Evolutionary conservation across 2,797 vertebrate species (phyloP), one percentile per base, ranked within the genome.

Genomic region (Chelmon rostratus): DNA sequence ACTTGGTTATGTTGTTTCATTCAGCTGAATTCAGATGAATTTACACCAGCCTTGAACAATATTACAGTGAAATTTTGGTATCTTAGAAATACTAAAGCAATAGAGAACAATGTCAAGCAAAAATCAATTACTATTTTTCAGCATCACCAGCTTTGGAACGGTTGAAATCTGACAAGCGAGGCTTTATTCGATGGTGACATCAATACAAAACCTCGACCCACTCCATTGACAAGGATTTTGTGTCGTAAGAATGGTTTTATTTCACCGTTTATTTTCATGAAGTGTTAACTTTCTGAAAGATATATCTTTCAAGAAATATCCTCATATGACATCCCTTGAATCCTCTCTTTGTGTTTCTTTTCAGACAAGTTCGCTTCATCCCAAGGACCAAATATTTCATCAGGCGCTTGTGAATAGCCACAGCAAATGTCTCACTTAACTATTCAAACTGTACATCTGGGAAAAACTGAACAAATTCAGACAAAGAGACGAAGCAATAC

Each of bases 371-470:
- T 72, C 6, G 10, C 44, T 64, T 65, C 25, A 63, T 61, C 13
- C 44, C 57, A 87, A 79, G 57, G 68, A 81, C 63, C 58, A 62
- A 82, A 69, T 69, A 61, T 66, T 87, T 69, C 13, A 53, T 58
- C 49, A 42, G 23, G 59, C 15, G n/a, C 9, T 42, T 78, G n/a
- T 88, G 76, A 88, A 82, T 59, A 74, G 40, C 21, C 18, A 3
- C 75, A 63, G 37, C 19, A 31, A 40, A 16, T 25, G 19, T 52
- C n/a, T 77, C 44, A 53, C 42, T 52, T 13, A 33, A 52, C 64
- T 42, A 62, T 79, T 81, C 28, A 77, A 11, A 68, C 18, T 37
- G 35, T 37, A 49, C 31, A 15, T 64, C 52, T 58, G 6, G 5
- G 37, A 63, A 11, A 19, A 75, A 52, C 16, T 54, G 28, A 73